A percentile compares a stretch with the other conserved stretches of the same genome.
These are phyloP conservation scores for Buceros bicornis DNA, from an alignment of 2,797 vertebrate species.

Conservation along the genomic window DNA sequence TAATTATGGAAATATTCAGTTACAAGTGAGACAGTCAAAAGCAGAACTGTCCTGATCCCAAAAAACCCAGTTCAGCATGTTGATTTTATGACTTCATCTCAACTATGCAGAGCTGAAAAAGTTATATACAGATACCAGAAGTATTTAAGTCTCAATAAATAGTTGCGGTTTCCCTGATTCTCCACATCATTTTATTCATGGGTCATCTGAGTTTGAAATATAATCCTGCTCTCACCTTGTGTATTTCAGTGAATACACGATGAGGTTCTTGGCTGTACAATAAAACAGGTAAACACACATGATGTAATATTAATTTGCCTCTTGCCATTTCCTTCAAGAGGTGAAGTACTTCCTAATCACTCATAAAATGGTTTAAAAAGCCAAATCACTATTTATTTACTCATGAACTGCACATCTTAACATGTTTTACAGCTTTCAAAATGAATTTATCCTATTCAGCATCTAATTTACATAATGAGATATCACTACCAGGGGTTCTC, in stretches of 20 bases:
- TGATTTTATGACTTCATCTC: not conserved
- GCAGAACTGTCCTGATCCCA: not conserved
- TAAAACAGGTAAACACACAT: not conserved
- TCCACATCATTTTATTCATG: not conserved
- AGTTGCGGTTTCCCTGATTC: not conserved
- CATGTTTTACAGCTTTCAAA: not conserved
- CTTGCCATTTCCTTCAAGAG: not conserved
- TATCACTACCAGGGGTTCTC: not conserved
- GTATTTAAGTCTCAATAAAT: not conserved
- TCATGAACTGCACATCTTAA: not conserved
- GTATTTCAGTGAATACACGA: not conserved
- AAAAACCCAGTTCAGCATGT: not conserved
- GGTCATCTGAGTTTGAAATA: not conserved
- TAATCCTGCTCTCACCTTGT: not conserved
- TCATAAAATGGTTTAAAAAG: slow-evolving; percentile 2
- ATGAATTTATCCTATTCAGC: slow-evolving; percentile 7
- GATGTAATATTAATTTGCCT: not conserved
- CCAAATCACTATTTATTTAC: not conserved
- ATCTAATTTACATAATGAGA: slow-evolving; percentile 23
- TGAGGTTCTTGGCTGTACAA: not conserved
- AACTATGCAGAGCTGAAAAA: not conserved
- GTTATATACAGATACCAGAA: not conserved
- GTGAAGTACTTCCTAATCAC: not conserved
- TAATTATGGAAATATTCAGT: not conserved
- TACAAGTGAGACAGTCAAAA: not conserved